Evolutionary conservation across 2,888 invertebrate species (phyloP).

Genomic region (Saturnia japonica): DNA sequence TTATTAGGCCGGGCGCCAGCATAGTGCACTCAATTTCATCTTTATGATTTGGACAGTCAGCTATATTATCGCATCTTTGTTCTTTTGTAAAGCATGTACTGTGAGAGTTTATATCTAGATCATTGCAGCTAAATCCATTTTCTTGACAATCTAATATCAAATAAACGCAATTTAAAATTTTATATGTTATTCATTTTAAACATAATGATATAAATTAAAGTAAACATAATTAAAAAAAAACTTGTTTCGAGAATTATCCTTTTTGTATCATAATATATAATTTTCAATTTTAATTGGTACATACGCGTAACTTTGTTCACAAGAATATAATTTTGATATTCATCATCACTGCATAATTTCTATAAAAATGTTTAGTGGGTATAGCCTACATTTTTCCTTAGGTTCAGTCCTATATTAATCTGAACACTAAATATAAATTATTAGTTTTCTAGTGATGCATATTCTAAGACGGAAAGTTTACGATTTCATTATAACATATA

Average conservation of each 20-base stretch:
- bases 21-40: conserved; percentile 90
- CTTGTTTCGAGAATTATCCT: no score
- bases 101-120: conserved; percentile 76
- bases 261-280: no score
- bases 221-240: no score
- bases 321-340: no score
- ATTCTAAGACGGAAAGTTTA: not conserved
- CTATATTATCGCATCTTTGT: conserved; percentile 87
- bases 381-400: not conserved
- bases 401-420: no score
- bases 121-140: conserved; percentile 86
- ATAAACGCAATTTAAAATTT: not conserved
- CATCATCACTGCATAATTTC: no score
- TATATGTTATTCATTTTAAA: not conserved
- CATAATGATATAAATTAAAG: not conserved
- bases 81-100: conserved; percentile 85
- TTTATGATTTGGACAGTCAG: conserved; percentile 87
- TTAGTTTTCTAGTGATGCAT: not conserved
- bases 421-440: not conserved
- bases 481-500: not conserved
- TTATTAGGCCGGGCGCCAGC: conserved; percentile 82
- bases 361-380: no score
- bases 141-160: conserved; percentile 82
- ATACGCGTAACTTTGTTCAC: no score
- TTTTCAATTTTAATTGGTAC: no score